Evolutionary conservation across 2,888 invertebrate genomes (phyloP).

Genomic region (Lamproptera curius): DNA sequence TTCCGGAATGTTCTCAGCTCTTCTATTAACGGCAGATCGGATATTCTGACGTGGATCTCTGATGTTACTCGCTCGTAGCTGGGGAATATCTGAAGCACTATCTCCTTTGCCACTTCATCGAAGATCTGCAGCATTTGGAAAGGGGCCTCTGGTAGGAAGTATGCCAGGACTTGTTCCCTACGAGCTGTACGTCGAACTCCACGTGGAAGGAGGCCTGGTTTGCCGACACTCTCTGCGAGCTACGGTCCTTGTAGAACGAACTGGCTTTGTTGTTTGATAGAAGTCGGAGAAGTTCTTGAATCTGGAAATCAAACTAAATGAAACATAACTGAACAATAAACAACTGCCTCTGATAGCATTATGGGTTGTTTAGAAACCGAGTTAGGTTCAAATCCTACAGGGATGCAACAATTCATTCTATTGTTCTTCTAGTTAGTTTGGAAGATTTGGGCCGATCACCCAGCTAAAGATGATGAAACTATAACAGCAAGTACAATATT

Average conservation of each 20-base stretch:
- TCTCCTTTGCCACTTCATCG: constrained; percentile 95
- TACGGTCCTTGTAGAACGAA: constrained; percentile 95
- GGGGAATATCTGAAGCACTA: constrained; percentile 96
- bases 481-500: too few relatives aligned
- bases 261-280: constrained; percentile 89
- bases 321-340: neutral
- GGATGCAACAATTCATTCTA: too few relatives aligned
- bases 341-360: too few relatives aligned
- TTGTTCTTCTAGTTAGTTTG: too few relatives aligned
- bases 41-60: constrained; percentile 96
- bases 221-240: constrained; percentile 96
- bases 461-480: too few relatives aligned
- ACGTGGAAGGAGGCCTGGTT: constrained; percentile 94
- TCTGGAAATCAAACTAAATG: too few relatives aligned
- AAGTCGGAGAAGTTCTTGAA: constrained; percentile 97
- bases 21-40: constrained; percentile 96
- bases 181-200: constrained; percentile 94
- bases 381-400: too few relatives aligned
- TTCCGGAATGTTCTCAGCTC: constrained; percentile 95
- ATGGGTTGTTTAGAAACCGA: too few relatives aligned
- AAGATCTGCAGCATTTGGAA: constrained; percentile 97
- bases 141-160: constrained; percentile 98
- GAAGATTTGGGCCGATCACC: too few relatives aligned
- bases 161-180: constrained; percentile 95
- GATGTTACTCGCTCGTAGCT: constrained; percentile 96